Evolutionary conservation across 2,888 invertebrate genomes (phyloP).

Genomic region (Dasysyrphus albostriatus): DNA sequence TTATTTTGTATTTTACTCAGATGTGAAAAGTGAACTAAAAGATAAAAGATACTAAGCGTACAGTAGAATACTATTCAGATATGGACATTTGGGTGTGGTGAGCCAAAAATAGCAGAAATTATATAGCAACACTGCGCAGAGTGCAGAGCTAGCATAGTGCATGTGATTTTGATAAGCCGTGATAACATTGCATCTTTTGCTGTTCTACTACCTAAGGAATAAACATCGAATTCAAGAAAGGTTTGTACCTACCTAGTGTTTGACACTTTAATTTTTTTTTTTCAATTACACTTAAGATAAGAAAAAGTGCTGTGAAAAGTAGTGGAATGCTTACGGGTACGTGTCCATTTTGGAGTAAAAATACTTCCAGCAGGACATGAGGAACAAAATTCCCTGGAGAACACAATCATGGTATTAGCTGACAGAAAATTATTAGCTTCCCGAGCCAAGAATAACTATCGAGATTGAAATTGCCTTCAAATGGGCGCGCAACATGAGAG

Average conservation of each 20-base stretch:
- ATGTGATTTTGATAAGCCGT: constrained; percentile 4
- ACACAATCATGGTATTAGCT: no score
- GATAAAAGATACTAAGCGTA: constrained; percentile 50
- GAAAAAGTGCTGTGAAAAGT: no score
- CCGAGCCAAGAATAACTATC: no score
- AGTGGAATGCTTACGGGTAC: no score
- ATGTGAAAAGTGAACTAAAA: not conserved
- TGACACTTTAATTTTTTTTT: no score
- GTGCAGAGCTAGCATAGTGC: not conserved
- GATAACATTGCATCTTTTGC: not conserved
- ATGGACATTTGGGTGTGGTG: constrained; percentile 1
- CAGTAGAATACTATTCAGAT: constrained; percentile 32
- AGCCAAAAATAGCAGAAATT: not conserved
- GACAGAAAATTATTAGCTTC: no score
- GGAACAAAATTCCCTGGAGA: no score
- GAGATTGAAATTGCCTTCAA: no score
- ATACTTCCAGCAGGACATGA: no score
- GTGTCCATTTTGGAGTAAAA: no score
- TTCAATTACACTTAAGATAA: no score
- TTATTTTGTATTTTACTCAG: not conserved
- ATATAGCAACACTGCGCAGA: not conserved
- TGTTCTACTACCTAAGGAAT: not conserved
- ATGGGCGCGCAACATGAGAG: no score
- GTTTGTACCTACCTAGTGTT: not conserved
- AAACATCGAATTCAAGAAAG: not conserved